A percentile compares a stretch with the other conserved stretches of the same genome.
Evolutionary conservation across 1,140 invertebrate genomes (phyloP).

Genomic region (Drosophila arizonae): DNA sequence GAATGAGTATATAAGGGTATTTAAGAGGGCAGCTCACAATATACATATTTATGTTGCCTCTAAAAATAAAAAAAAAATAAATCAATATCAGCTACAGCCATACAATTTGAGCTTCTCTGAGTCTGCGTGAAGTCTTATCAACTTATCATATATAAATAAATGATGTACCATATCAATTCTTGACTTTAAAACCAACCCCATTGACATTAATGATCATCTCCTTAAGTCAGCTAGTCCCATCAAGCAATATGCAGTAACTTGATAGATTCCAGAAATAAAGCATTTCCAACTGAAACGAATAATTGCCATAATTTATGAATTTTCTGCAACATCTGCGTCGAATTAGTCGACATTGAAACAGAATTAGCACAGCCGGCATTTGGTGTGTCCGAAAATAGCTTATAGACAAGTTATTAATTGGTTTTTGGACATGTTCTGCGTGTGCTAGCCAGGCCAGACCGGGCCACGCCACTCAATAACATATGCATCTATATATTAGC

Average conservation of each 20-base stretch:
- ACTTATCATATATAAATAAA: no score
- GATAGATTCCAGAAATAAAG: conserved; percentile 13
- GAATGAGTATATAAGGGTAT: no score
- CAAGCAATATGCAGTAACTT: conserved; percentile 14
- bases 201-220: conserved; percentile 5
- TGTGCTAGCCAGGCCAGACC: conserved; percentile 10
- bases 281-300: neutral
- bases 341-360: conserved; percentile 73
- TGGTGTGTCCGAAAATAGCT: conserved; percentile 56
- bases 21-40: no score
- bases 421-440: conserved; percentile 67
- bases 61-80: no score
- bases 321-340: conserved; percentile 36
- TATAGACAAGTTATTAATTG: conserved; percentile 67
- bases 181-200: neutral
- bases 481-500: conserved; percentile 7
- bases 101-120: no score
- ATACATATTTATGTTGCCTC: no score
- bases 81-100: no score
- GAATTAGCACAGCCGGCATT: conserved; percentile 48
- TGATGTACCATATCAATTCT: neutral
- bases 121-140: no score
- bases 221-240: neutral
- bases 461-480: neutral
- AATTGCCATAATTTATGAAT: conserved; percentile 31